phyloP scores from a whole-genome alignment of 2,113 vertebrate genomes.

The Ancistrus triradiatus region DNA sequence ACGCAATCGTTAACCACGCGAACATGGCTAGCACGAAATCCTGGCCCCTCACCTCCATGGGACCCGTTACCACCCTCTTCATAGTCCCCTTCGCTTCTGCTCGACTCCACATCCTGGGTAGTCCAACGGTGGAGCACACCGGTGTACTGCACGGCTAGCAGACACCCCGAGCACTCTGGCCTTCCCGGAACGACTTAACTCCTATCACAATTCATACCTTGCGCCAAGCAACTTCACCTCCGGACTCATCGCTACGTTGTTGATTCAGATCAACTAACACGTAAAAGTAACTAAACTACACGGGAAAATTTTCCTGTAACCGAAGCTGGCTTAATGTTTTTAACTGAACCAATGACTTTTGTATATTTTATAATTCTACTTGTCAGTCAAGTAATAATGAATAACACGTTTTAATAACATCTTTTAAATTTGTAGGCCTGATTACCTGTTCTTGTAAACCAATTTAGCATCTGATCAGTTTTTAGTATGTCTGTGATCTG shows the following conservation, averaged over 20 bases:
- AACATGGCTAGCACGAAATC: slow-evolving; percentile 61
- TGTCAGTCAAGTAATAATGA: too few species aligned
- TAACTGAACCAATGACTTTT: too few species aligned
- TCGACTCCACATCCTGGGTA: slow-evolving; percentile 71
- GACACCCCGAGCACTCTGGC: slow-evolving; percentile 81
- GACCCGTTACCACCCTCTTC: slow-evolving; percentile 70
- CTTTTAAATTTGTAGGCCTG: too few species aligned
- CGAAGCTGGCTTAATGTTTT: too few species aligned
- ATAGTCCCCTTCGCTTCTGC: slow-evolving; percentile 70
- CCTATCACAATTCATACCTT: slow-evolving; percentile 79
- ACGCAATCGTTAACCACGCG: slow-evolving; percentile 67
- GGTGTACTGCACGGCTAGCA: slow-evolving; percentile 77
- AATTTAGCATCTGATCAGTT: too few species aligned
- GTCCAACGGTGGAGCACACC: slow-evolving; percentile 72
- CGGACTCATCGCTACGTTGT: slow-evolving; percentile 85
- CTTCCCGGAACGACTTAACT: slow-evolving; percentile 69
- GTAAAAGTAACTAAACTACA: too few species aligned
- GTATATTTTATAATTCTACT: too few species aligned
- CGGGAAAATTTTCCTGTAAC: too few species aligned
- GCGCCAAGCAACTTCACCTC: slow-evolving; percentile 80
- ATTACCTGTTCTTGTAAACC: too few species aligned
- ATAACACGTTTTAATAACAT: too few species aligned
- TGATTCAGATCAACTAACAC: slow-evolving; percentile 49
- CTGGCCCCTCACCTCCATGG: slow-evolving; percentile 59
- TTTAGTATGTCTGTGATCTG: too few species aligned